These are phyloP conservation scores for Trachurus trachurus DNA, from an alignment of 2,797 vertebrate genomes.

Conservation along the genomic window DNA sequence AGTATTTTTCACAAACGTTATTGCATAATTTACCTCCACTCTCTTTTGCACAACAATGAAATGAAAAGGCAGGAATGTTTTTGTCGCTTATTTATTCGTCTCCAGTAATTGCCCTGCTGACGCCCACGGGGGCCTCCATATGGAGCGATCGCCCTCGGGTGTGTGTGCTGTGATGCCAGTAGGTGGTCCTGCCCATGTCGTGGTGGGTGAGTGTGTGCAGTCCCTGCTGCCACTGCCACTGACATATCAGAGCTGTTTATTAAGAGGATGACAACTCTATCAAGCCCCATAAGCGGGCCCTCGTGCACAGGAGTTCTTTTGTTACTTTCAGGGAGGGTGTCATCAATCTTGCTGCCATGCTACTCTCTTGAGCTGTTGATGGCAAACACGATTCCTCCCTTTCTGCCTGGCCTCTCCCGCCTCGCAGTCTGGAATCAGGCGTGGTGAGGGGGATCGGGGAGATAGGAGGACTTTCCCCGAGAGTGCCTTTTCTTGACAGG, in stretches of 20 bases:
- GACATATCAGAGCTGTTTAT: conserved; percentile 93
- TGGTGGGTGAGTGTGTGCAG: conserved; percentile 78
- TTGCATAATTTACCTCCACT: conserved; percentile 23
- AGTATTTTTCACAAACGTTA: background rate
- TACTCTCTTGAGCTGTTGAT: conserved; percentile 92
- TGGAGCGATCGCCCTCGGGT: conserved; percentile 39
- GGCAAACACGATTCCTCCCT: conserved; percentile 86
- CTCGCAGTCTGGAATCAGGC: conserved; percentile 77
- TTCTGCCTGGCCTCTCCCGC: conserved; percentile 84
- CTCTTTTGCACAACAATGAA: conserved; percentile 18
- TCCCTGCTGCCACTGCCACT: conserved; percentile 81
- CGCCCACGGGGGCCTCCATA: conserved; percentile 52
- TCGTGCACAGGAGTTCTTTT: conserved; percentile 92
- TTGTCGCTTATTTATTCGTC: conserved; percentile 60
- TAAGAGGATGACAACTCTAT: conserved; percentile 97
- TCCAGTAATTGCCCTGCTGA: conserved; percentile 40
- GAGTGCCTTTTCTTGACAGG: conserved; percentile 83
- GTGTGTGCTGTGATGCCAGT: conserved; percentile 61
- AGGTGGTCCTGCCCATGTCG: conserved; percentile 79
- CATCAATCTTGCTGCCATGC: conserved; percentile 94
- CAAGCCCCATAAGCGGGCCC: conserved; percentile 92
- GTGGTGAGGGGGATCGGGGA: conserved; percentile 74
- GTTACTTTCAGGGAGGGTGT: conserved; percentile 90
- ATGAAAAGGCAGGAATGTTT: conserved; percentile 38
- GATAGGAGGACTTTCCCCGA: conserved; percentile 85